Percentiles rank a stretch among this genome's conserved stretches.
phyloP scores from a whole-genome alignment of 2,888 invertebrate genomes.

The Pseudococcus viburni region DNA sequence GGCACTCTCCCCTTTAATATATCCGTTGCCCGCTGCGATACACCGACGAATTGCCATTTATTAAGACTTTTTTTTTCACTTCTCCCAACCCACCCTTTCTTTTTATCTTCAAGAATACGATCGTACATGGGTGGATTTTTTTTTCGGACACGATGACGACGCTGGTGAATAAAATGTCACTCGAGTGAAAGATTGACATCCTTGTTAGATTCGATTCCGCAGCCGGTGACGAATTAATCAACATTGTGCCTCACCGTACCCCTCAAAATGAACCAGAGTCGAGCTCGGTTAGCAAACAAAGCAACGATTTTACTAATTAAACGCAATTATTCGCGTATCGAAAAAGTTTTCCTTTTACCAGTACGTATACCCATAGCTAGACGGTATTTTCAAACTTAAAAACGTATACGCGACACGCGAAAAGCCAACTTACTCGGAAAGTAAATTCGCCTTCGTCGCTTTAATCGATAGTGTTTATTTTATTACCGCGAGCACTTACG shows the following conservation, averaged over 20 bases:
- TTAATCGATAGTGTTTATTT: slow-evolving; percentile 43
- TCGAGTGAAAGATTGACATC: neutral
- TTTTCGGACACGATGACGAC: neutral
- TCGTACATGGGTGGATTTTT: neutral
- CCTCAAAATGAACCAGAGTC: neutral
- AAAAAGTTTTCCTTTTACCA: neutral
- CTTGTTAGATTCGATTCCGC: neutral
- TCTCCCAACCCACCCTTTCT: neutral
- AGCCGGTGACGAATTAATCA: neutral
- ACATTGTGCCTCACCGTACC: neutral
- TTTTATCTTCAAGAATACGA: neutral
- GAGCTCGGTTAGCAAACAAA: neutral
- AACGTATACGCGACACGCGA: slow-evolving; percentile 36
- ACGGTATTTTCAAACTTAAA: neutral
- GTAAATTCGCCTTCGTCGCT: slow-evolving; percentile 31
- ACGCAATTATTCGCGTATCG: neutral
- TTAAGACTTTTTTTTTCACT: slow-evolving; percentile 23
- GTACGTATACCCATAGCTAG: neutral
- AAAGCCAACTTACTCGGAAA: slow-evolving; percentile 10
- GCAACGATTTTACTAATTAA: neutral
- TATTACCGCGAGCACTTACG: slow-evolving; percentile 33
- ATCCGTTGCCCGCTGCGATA: neutral
- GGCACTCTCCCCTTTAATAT: slow-evolving; percentile 41
- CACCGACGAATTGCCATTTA: slow-evolving; percentile 1
- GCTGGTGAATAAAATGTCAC: neutral